Percentiles rank a stretch among this genome's conserved stretches.
Conservation (phyloP, 2,888 invertebrate species). For the Andrena bicolor region DNA sequence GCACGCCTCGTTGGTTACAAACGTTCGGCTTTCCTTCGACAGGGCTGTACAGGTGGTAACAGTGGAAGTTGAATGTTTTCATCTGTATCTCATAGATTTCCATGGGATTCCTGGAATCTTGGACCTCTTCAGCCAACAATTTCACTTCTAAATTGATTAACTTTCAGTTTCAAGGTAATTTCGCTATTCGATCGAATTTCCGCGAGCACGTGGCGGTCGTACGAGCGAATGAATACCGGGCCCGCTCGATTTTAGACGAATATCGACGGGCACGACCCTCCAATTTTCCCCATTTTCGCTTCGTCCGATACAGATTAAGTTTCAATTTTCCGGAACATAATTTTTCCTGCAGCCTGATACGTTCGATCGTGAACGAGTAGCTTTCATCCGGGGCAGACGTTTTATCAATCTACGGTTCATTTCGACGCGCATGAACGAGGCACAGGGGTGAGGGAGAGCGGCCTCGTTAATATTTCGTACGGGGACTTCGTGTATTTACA, state of each 20-base stretch:
- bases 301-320: slow-evolving; percentile 16
- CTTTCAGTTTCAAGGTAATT: no score
- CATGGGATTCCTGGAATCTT: no score
- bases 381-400: not conserved
- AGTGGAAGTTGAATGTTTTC: no score
- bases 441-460: no score
- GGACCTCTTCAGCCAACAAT: no score
- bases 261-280: not conserved
- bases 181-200: no score
- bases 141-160: no score
- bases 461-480: slow-evolving; percentile 33
- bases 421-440: slow-evolving; percentile 2
- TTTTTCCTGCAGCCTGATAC: not conserved
- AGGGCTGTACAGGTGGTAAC: no score
- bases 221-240: slow-evolving; percentile 4
- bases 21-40: no score
- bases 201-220: no score
- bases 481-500: slow-evolving; percentile 19
- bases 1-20: not conserved
- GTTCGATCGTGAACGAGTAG: slow-evolving; percentile 11
- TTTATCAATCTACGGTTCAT: slow-evolving; percentile 30
- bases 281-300: slow-evolving; percentile 4
- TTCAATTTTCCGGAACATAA: slow-evolving; percentile 23
- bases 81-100: no score
- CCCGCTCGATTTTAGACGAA: slow-evolving; percentile 4